Conservation (phyloP, 1,140 invertebrate genomes). For the Magallana ariakensis region DNA sequence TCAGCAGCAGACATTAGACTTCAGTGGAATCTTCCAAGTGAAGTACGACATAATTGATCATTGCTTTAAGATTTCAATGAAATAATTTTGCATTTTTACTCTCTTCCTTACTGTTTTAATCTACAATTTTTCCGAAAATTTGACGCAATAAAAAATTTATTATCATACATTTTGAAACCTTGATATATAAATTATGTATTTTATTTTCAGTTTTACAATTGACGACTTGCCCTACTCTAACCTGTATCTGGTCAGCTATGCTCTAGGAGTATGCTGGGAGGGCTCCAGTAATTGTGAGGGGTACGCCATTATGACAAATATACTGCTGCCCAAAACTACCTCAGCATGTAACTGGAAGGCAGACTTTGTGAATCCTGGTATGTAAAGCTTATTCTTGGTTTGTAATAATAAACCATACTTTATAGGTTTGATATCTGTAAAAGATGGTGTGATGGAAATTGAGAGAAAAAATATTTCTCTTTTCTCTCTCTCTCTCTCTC, state of each 20-base stretch:
- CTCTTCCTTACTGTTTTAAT: too few species aligned
- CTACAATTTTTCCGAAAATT: too few species aligned
- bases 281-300: constrained; percentile 39
- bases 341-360: constrained; percentile 54
- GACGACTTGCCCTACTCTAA: constrained; percentile 2
- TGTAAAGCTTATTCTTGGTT: background rate
- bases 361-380: constrained; percentile 49
- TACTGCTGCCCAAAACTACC: constrained; percentile 49
- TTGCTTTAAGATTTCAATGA: too few species aligned
- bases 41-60: too few species aligned
- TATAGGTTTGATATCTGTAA: too few species aligned
- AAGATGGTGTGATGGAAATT: too few species aligned
- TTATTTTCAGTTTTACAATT: constrained; percentile 35
- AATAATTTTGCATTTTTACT: background rate
- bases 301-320: constrained; percentile 46
- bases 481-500: background rate
- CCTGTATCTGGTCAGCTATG: constrained; percentile 1
- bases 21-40: background rate
- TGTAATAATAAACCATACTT: too few species aligned
- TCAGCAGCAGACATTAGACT: constrained; percentile 10
- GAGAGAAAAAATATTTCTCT: too few species aligned
- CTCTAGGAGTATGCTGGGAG: constrained; percentile 16
- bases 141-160: too few species aligned
- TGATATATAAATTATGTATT: too few species aligned
- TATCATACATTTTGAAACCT: background rate